Base-by-base conservation (phyloP, 2,888 invertebrate genomes). In the Diarsia rubi region DNA sequence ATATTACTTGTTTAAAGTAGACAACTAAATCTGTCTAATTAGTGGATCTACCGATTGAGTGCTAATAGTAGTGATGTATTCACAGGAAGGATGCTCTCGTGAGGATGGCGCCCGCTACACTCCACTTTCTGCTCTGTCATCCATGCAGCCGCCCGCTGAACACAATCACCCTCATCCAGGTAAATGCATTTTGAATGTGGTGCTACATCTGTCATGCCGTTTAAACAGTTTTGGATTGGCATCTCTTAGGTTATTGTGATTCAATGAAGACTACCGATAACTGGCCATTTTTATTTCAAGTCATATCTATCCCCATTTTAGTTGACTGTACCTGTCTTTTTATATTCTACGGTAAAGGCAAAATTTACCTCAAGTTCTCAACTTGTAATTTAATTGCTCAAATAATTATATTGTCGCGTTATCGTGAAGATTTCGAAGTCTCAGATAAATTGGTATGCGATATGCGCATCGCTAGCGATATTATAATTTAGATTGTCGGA, bases 111-210 rank as follows among this genome's bases (percentile, higher is more conserved):
- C 95, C 90, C 94, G 98, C 24, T 98, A 98, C 93, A 98, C 98
- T 63, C 98, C 98, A 9, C 96, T 98, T 83, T 97, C 98, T 74
- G 98, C 98, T 24, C 95, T 98, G 85, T 98, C 98, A 54, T 98
- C 98, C 88, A 98, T 98, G 98, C 97, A 98, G 94, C 98, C 98
- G n/a, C 98, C 97, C 42, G 97, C 95, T 0, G 96, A 96, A 49
- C 95, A 95, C 59, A 85, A 89, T 1, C 95, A 98, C 88, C 97
- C 95, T 86, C 97, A 98, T 88, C 97, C 97, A 93, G 97, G 97
- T 97, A 92, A 95, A 92, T 78, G 67, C 37, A 60, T 52, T 49
- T 62, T 60, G 57, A 79, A 73, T 67, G 60, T 54, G 24, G 1
- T 45, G 21, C n/a, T 14, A 14, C 31, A 60, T 67, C n/a, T 52